phyloP scores from a whole-genome alignment of 2,797 vertebrate genomes.

The Melanogrammus aeglefinus region DNA sequence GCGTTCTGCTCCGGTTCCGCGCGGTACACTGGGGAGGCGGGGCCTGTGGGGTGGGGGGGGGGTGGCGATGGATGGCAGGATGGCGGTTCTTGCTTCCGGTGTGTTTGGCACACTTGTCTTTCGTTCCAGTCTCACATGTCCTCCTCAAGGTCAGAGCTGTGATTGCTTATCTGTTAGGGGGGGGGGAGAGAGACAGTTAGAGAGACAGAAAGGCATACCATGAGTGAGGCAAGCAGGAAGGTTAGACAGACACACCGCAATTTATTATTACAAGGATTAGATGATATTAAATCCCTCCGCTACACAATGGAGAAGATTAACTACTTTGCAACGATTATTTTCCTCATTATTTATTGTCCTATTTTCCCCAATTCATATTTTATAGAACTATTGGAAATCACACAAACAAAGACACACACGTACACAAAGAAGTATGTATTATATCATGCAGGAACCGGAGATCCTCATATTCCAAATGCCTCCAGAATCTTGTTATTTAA shows the following conservation, averaged over 20 bases:
- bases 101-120: constrained; percentile 60
- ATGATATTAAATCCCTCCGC: not conserved
- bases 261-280: not conserved
- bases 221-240: constrained; percentile 36
- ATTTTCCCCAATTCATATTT: no score
- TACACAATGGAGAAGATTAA: not conserved
- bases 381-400: not conserved
- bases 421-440: not conserved
- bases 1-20: not conserved
- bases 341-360: not conserved
- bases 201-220: constrained; percentile 10
- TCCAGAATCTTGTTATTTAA: not conserved
- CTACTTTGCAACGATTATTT: not conserved
- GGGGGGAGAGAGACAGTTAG: constrained; percentile 30
- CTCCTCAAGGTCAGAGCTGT: constrained; percentile 73
- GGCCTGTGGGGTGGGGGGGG: not conserved
- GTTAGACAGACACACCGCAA: constrained; percentile 10
- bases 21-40: not conserved
- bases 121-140: constrained; percentile 65
- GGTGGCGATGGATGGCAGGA: constrained; percentile 3
- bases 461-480: not conserved
- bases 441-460: not conserved
- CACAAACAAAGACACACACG: not conserved
- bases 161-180: constrained; percentile 70
- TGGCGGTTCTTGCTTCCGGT: constrained; percentile 58